These are phyloP conservation scores for Caenorhabditis sp. DNA, from an alignment of 2,888 invertebrate species.

Conservation along the genomic window DNA sequence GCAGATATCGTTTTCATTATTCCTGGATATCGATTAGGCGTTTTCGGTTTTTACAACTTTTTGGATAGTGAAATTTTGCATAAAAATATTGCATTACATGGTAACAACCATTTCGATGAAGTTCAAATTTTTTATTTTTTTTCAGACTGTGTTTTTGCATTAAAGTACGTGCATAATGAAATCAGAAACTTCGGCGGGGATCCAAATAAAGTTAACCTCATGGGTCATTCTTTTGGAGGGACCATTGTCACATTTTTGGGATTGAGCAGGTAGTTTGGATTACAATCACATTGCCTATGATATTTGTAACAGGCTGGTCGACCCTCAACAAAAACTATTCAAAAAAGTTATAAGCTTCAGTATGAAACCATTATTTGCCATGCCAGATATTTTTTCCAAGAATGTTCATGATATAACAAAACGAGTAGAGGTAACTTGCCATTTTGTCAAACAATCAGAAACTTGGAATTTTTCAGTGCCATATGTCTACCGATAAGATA, in stretches of 20 bases:
- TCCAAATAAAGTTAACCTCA: slow-evolving; percentile 19
- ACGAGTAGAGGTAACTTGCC: slow-evolving; percentile 8
- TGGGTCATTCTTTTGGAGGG: slow-evolving; percentile 31
- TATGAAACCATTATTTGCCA: slow-evolving; percentile 8
- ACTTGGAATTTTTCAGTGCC: slow-evolving; percentile 13
- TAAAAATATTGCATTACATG: slow-evolving; percentile 51
- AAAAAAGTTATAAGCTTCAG: slow-evolving; percentile 20
- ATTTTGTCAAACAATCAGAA: neutral
- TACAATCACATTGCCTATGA: neutral
- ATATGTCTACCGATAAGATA: neutral
- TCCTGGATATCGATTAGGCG: slow-evolving; percentile 54
- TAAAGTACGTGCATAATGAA: slow-evolving; percentile 19
- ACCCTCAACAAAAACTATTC: slow-evolving; percentile 12
- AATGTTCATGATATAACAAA: slow-evolving; percentile 17
- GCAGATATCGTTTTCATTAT: slow-evolving; percentile 54
- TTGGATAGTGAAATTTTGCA: too few species aligned
- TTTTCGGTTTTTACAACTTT: slow-evolving; percentile 55
- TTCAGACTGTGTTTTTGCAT: slow-evolving; percentile 11
- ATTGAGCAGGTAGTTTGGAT: slow-evolving; percentile 14
- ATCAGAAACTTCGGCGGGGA: slow-evolving; percentile 30
- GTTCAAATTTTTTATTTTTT: neutral
- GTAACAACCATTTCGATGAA: slow-evolving; percentile 22
- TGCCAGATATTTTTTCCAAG: slow-evolving; percentile 18
- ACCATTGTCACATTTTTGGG: slow-evolving; percentile 16
- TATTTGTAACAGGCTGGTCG: slow-evolving; percentile 5